phyloP scores from a whole-genome alignment of 64 coral and sea anemone genomes.

The Dendronephthya gigantea region DNA sequence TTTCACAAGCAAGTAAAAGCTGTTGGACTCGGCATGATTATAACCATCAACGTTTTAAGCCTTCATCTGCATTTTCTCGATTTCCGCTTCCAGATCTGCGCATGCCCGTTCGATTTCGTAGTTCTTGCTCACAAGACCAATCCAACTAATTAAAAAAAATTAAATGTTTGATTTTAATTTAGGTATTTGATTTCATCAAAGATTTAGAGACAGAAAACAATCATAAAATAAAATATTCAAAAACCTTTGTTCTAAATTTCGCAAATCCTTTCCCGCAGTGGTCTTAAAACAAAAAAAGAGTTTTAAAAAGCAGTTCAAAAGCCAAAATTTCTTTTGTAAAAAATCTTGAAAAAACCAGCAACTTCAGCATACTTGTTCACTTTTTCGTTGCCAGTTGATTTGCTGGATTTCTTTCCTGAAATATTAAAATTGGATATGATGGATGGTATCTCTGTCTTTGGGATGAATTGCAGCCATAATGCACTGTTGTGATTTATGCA shows the following conservation, averaged over 20 bases:
- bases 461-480: background rate
- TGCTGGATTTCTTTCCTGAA: conserved; percentile 67
- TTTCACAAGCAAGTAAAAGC: too few relatives aligned
- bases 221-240: background rate
- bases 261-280: conserved; percentile 63
- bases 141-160: conserved; percentile 61
- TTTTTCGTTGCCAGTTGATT: conserved; percentile 89
- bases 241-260: conserved; percentile 77
- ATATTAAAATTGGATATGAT: background rate
- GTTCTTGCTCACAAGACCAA: conserved; percentile 88
- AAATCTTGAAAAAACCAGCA: too few relatives aligned
- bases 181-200: too few relatives aligned
- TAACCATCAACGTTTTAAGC: background rate
- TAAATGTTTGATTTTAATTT: background rate
- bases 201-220: background rate
- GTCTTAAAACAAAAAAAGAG: conserved; percentile 29
- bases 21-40: too few relatives aligned
- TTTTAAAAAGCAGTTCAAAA: background rate
- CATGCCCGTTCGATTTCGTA: conserved; percentile 97
- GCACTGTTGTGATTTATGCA: background rate
- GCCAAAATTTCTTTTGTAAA: background rate
- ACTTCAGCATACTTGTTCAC: conserved; percentile 82
- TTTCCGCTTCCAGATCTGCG: conserved; percentile 74
- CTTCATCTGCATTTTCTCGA: conserved; percentile 43
- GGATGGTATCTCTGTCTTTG: background rate